Evolutionary conservation across 1,140 invertebrate species (phyloP).

Genomic region (Drosophila biarmipes): DNA sequence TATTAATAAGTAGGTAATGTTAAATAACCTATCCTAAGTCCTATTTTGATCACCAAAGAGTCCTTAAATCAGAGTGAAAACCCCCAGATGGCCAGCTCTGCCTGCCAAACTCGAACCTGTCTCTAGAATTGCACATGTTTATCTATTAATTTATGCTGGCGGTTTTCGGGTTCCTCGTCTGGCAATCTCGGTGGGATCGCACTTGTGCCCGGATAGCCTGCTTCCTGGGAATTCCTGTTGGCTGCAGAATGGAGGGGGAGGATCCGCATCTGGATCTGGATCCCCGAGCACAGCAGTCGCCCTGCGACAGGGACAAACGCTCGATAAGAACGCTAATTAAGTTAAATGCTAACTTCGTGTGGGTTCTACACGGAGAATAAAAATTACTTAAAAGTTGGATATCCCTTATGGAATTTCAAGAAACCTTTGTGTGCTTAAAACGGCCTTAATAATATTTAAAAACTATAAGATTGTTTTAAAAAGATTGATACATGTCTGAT

Average conservation of each 20-base stretch:
- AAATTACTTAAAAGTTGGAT: neutral
- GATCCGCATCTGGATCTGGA: constrained; percentile 38
- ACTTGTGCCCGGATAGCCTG: constrained; percentile 44
- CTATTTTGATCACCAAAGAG: too few relatives aligned
- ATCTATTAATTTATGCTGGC: constrained; percentile 80
- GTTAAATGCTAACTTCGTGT: constrained; percentile 67
- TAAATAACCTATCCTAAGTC: too few relatives aligned
- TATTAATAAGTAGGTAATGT: too few relatives aligned
- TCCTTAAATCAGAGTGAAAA: neutral
- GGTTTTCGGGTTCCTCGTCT: constrained; percentile 59
- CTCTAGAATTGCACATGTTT: constrained; percentile 66
- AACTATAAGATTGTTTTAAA: too few relatives aligned
- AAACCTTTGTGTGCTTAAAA: too few relatives aligned
- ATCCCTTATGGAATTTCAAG: too few relatives aligned
- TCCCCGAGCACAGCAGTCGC: constrained; percentile 55
- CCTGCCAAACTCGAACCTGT: constrained; percentile 18
- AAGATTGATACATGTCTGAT: too few relatives aligned
- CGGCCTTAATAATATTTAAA: too few relatives aligned
- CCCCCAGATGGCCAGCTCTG: constrained; percentile 3
- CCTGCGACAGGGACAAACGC: constrained; percentile 51
- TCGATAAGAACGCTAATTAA: constrained; percentile 73
- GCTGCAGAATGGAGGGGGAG: neutral
- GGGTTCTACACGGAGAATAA: constrained; percentile 22
- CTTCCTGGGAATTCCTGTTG: constrained; percentile 36
- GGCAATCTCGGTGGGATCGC: constrained; percentile 56